phyloP scores from a whole-genome alignment of 2,113 vertebrate species.

The Silurus glanis region DNA sequence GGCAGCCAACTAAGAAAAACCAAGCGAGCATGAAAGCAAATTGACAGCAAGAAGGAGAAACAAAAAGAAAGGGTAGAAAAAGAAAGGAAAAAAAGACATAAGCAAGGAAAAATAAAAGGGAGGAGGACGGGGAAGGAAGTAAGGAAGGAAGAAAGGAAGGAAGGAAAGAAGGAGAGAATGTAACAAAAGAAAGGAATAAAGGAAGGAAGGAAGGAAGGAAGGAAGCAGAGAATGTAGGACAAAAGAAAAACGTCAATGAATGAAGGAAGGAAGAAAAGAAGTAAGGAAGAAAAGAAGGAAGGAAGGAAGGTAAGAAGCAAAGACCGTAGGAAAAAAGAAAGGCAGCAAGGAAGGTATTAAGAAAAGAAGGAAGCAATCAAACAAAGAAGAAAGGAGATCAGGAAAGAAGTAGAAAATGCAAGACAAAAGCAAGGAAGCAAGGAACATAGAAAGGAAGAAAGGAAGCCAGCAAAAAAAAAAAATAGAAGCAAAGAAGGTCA shows the following conservation, averaged over 20 bases:
- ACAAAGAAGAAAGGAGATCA: background rate
- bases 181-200: too few relatives aligned
- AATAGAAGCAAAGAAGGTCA: background rate
- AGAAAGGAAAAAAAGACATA: too few relatives aligned
- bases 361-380: background rate
- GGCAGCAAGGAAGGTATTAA: background rate
- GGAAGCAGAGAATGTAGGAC: too few relatives aligned
- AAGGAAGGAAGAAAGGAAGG: background rate
- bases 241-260: background rate
- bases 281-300: background rate
- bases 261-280: background rate
- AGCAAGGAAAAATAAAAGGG: background rate
- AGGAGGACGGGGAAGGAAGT: background rate
- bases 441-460: too few relatives aligned
- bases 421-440: too few relatives aligned
- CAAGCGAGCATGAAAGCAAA: background rate
- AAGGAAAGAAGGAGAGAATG: background rate
- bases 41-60: background rate
- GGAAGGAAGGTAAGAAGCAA: background rate
- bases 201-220: background rate
- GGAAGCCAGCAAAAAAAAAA: too few relatives aligned
- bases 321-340: background rate
- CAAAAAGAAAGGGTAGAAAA: too few relatives aligned
- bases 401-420: too few relatives aligned
- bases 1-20: background rate